Base-by-base conservation (phyloP, 2,113 vertebrate genomes). In the Leiothrix lutea region DNA sequence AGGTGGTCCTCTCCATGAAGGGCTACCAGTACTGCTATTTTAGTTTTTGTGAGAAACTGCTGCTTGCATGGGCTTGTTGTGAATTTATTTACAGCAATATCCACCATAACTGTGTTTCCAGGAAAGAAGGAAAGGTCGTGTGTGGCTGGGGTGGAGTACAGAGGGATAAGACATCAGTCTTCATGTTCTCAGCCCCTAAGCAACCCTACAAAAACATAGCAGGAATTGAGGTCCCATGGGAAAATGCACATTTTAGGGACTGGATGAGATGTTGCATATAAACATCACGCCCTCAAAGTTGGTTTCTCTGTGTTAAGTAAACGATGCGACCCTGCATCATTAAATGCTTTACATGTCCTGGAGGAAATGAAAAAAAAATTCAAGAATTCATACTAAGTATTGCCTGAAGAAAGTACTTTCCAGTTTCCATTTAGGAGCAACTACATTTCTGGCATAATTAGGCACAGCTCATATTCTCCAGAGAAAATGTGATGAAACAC, bases 391-490 rank as follows among this genome's bases (percentile, higher is more conserved):
- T 70, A 64, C 35, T 38, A 90, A 90, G 35, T 33, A 72, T 48
- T 62, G 84, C 79, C 85, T 80, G 90, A 62, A 95, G 89, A 87
- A 94, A 95, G 38, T 12, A 81, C 48, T 60, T 95, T 86, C 75
- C 80, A 87, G 53, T 79, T 85, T 90, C 78, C 62, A 62, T 77
- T 87, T 94, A 87, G 61, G 11, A 94, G 75, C 56, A 83, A 35
- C 67, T 74, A 61, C 65, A 60, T 74, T 92, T 86, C 89, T 84
- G 70, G 86, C 40, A 64, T 97, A 95, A 97, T 95, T 92, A 87
- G 84, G 73, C 58, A 84, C 38, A 80, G 67, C 58, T 91, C 87
- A 95, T 60, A 82, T 82, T 95, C 96, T 80, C 81, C 54, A 73
- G 85, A 86, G 91, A 88, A 91, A 85, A 79, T 58, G 58, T 57